Base-by-base conservation (phyloP, 2,888 invertebrate species). In the Tinea pellionella region DNA sequence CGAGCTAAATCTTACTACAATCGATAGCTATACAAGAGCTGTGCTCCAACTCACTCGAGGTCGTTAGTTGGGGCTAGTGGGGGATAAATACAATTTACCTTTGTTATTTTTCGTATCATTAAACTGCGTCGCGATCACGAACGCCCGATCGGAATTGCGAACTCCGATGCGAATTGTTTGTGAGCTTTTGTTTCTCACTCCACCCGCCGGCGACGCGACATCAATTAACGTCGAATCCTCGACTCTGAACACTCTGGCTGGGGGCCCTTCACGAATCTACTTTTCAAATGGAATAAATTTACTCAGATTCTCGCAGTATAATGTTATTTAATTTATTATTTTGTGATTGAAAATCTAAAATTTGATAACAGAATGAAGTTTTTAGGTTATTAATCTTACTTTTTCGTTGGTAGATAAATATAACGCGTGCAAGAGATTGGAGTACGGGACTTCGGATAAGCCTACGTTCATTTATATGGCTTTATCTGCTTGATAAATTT, bases 21-120 rank as follows among this genome's bases (percentile, higher is more conserved):
- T 51, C 60, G n/a, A 57, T 37, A 30, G 55, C 60, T 32, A 42
- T 32, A 19, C 15, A 24, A n/a, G n/a, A n/a, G 24, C 24, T 12
- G 16, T 3, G 55, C 30, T 53, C 30, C 19, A 24, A 43, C 41
- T 51, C 56, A 42, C 56, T 43, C 15, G 24, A 32, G 15, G 30
- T 32, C 32, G 32, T 74, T 78, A 78, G 78, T n/a, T n/a, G n/a
- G n/a, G n/a, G n/a, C 74, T 78, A 77, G 72, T 72, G 74, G 75
- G 70, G 77, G 78, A 80, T 85, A 82, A 86, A 86, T 86, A 86
- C 19, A 87, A 87, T 87, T 87, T 86, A 85, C 87, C 86, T 86
- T 85, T 86, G 87, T 87, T 87, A 87, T 87, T 87, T 87, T 86
- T 87, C 87, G 86, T 86, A 83, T 87, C 87, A 87, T 87, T 87